Evolutionary conservation across 2,888 invertebrate genomes (phyloP), one percentile per base, ranked within the genome.

Genomic region (Bruchidius siliquastri): DNA sequence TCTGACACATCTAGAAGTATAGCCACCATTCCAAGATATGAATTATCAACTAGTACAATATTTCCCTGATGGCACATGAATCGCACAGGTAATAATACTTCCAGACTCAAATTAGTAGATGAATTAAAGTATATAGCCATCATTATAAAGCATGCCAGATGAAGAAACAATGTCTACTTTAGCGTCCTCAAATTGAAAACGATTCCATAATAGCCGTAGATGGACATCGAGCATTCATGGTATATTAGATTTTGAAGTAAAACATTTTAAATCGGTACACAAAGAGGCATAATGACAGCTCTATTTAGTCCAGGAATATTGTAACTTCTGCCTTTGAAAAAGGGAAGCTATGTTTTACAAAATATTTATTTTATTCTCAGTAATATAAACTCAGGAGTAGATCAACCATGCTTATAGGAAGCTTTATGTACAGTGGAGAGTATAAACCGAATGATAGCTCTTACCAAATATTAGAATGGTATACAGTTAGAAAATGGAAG

Each of bases 231-330:
- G 49, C 49, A 1, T 49, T 49, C 49, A 49, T 49, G 49, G 49
- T 13, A 13, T 13, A 49, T 49, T 49, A 49, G 68, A 68, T 68
- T 21, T 22, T 21, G n/a, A 68, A 68, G 68, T 68, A 68, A 68
- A 13, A 68, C n/a, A 68, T 21, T 68, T 79, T 81, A 80, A 79
- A 22, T 13, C 18, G 49, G 49, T 49, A 49, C 13, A 49, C 49
- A 49, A 49, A 49, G 6, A 49, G 18, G 18, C 18, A 49, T 49
- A 49, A 49, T 49, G 18, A 18, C 13, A 49, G 49, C 18, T 13
- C 49, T 49, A 18, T 8, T 49, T 49, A 49, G 49, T 49, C 49
- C 18, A 18, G 49, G 3, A 13, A 1, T 1, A 49, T 1, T 13
- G 49, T 3, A 49, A 49, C 13, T 49, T 49, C 8, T 49, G 0